A percentile compares a stretch with the other conserved stretches of the same genome.
Evolutionary conservation across 2,888 invertebrate genomes (phyloP).

Genomic region (Ferrisia virgata): DNA sequence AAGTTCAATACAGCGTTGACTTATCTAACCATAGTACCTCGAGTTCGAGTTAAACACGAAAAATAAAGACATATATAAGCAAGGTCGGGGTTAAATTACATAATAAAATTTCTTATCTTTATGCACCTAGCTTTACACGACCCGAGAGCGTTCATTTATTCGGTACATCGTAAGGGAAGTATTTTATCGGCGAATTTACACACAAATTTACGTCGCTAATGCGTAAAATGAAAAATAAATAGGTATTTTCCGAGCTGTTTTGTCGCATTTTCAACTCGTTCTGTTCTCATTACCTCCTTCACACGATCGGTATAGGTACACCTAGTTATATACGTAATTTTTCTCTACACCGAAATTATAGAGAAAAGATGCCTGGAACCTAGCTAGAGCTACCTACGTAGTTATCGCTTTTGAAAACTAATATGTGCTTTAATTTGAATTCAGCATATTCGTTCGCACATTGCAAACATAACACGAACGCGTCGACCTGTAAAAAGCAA

Average conservation of each 20-base stretch:
- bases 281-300: background rate
- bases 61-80: too few species aligned
- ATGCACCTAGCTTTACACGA: background rate
- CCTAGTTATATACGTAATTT: background rate
- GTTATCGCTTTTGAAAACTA: slow-evolving; percentile 22
- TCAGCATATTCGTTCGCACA: slow-evolving; percentile 19
- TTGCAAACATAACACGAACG: slow-evolving; percentile 18
- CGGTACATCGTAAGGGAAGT: background rate
- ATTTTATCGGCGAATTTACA: slow-evolving; percentile 13
- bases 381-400: too few species aligned
- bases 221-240: background rate
- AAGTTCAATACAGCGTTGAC: too few species aligned
- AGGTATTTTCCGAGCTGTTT: background rate
- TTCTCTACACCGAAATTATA: background rate
- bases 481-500: slow-evolving; percentile 39
- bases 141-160: background rate
- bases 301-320: background rate
- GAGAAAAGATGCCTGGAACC: background rate
- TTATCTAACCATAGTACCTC: too few species aligned
- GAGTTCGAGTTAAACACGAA: too few species aligned
- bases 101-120: slow-evolving; percentile 9
- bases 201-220: slow-evolving; percentile 1
- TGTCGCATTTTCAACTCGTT: background rate
- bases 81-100: background rate
- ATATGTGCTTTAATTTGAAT: slow-evolving; percentile 32